Conservation (phyloP, 1,140 invertebrate genomes). For the Myzus persicae region DNA sequence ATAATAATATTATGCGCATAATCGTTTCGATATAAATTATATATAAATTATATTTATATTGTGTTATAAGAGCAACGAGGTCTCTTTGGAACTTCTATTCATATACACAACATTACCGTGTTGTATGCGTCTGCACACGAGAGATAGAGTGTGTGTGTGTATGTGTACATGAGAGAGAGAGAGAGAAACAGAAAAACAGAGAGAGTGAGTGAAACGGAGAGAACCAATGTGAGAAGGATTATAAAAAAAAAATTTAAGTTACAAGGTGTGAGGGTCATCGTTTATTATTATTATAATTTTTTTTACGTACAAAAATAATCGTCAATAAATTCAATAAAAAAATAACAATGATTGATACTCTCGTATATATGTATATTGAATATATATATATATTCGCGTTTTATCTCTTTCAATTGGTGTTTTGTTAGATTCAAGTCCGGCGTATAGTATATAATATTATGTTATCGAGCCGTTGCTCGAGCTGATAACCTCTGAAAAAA, state of each 20-base stretch:
- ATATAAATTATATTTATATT: not conserved
- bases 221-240: not conserved
- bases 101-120: not conserved
- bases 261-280: conserved; percentile 50
- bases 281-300: conserved; percentile 50
- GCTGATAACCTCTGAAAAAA: conserved; percentile 29
- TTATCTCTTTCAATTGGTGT: conserved; percentile 45
- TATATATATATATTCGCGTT: not conserved
- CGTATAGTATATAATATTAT: not conserved
- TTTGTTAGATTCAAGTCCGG: conserved; percentile 37
- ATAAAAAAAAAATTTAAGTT: conserved; percentile 19
- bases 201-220: too few species aligned
- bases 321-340: conserved; percentile 52
- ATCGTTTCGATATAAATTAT: not conserved
- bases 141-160: not conserved
- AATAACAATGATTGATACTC: conserved; percentile 53
- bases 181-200: too few species aligned
- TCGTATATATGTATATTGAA: not conserved
- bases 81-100: not conserved
- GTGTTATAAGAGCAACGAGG: conserved; percentile 31
- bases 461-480: conserved; percentile 6
- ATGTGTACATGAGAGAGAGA: not conserved
- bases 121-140: not conserved
- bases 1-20: not conserved
- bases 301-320: conserved; percentile 45